A percentile compares a stretch with the other conserved stretches of the same genome.
Conservation (phyloP, 2,888 invertebrate species). For the Orchesella flavescens region DNA sequence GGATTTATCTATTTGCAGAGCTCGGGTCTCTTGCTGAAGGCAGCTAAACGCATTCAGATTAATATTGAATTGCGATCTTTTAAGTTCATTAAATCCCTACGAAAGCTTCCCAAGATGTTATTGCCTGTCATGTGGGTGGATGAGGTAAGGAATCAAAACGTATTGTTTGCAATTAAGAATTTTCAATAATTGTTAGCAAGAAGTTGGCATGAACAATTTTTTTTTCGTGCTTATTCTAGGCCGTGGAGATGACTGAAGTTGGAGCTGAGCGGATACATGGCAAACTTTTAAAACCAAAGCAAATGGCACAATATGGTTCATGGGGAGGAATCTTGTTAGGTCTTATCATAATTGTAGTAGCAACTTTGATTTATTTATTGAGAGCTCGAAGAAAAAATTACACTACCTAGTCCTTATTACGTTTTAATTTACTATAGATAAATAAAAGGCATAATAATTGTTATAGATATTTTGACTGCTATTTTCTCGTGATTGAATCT, state of each 20-base stretch:
- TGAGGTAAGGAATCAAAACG: conserved; percentile 37
- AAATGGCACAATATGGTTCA: conserved; percentile 42
- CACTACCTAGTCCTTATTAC: conserved; percentile 34
- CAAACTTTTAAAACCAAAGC: conserved; percentile 54
- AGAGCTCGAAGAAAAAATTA: conserved; percentile 66
- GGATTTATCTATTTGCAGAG: conserved; percentile 39
- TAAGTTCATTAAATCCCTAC: conserved; percentile 56
- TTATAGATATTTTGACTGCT: conserved; percentile 30
- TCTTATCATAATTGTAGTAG: conserved; percentile 52
- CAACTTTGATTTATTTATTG: conserved; percentile 56
- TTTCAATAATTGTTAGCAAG: not conserved
- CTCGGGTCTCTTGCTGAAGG: conserved; percentile 55
- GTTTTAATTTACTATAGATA: conserved; percentile 14
- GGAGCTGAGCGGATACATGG: conserved; percentile 48
- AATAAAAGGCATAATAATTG: not conserved
- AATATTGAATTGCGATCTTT: conserved; percentile 63
- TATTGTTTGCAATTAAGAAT: no score
- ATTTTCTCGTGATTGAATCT: conserved; percentile 40
- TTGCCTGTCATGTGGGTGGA: conserved; percentile 66
- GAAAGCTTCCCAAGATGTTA: conserved; percentile 58
- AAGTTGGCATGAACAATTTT: not conserved
- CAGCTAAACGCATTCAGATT: conserved; percentile 66
- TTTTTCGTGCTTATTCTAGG: conserved; percentile 24
- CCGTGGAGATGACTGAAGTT: conserved; percentile 54
- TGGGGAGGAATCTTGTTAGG: conserved; percentile 57